These are phyloP conservation scores for Chalcosyrphus nemorum DNA, from an alignment of 2,888 invertebrate genomes.

Conservation along the genomic window DNA sequence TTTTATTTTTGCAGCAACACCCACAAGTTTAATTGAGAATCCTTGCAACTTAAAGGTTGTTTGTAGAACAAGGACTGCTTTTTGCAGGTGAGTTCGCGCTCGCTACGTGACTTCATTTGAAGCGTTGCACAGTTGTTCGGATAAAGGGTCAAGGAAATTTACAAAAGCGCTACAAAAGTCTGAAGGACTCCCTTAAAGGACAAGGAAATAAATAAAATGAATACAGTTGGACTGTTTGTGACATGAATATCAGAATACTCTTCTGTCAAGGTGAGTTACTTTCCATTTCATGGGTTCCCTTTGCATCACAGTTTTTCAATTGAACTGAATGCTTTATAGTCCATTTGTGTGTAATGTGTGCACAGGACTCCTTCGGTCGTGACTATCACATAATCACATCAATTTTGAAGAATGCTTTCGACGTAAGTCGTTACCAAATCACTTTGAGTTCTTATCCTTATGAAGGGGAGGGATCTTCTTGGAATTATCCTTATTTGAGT, in stretches of 20 bases:
- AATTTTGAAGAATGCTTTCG: too few species aligned
- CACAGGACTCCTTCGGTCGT: neutral
- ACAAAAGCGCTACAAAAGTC: neutral
- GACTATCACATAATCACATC: neutral
- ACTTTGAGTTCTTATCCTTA: too few species aligned
- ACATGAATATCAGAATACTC: neutral
- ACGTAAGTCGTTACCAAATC: too few species aligned
- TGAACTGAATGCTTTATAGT: too few species aligned
- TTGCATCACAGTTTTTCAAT: too few species aligned
- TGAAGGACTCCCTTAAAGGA: neutral
- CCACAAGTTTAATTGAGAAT: neutral
- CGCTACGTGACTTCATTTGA: conserved; percentile 35
- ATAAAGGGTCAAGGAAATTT: neutral
- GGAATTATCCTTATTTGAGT: too few species aligned
- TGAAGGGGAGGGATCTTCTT: too few species aligned
- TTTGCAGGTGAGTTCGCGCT: neutral
- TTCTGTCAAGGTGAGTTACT: neutral
- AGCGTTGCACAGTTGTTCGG: conserved; percentile 4
- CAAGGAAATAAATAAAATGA: neutral
- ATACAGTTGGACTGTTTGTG: neutral
- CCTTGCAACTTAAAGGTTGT: neutral
- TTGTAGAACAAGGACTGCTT: neutral
- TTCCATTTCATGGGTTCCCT: too few species aligned
- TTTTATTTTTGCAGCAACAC: neutral
- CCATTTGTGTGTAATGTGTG: too few species aligned